These are phyloP conservation scores for Mimas tiliae DNA, from an alignment of 2,888 invertebrate species.

Conservation along the genomic window DNA sequence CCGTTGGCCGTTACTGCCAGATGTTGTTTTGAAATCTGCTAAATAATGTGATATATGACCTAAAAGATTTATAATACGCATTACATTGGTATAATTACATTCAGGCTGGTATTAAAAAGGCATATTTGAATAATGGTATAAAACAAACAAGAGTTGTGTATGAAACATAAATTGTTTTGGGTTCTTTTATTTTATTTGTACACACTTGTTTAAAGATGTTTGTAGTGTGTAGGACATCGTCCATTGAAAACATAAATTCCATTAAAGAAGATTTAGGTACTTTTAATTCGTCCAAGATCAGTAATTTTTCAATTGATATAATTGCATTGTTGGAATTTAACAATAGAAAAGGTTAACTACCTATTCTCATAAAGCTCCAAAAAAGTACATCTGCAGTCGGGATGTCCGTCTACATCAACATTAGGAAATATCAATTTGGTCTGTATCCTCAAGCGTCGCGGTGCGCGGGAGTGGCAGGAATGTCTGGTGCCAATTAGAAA, in stretches of 20 bases:
- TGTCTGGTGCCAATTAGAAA: conserved; percentile 53
- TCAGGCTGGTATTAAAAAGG: not conserved
- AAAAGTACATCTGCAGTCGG: not conserved
- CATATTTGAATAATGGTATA: not conserved
- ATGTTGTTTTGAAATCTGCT: not conserved
- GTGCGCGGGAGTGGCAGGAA: conserved; percentile 44
- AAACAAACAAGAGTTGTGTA: conserved; percentile 5
- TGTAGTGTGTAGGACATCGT: no score
- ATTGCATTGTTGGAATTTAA: not conserved
- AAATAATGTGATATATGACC: not conserved
- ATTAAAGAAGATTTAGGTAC: no score
- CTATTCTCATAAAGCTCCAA: not conserved
- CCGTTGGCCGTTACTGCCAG: not conserved
- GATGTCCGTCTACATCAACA: conserved; percentile 10
- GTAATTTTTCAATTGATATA: no score
- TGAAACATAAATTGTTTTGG: not conserved
- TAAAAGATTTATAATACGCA: not conserved
- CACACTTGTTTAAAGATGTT: no score
- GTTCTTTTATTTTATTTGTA: not conserved
- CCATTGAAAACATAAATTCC: no score
- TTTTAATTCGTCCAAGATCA: no score
- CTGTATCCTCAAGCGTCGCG: conserved; percentile 40
- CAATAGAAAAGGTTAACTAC: not conserved
- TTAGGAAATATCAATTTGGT: conserved; percentile 43
- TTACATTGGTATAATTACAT: conserved; percentile 10